These are phyloP conservation scores for Drosophila subpulchrella DNA, from an alignment of 1,140 invertebrate genomes.

Conservation along the genomic window DNA sequence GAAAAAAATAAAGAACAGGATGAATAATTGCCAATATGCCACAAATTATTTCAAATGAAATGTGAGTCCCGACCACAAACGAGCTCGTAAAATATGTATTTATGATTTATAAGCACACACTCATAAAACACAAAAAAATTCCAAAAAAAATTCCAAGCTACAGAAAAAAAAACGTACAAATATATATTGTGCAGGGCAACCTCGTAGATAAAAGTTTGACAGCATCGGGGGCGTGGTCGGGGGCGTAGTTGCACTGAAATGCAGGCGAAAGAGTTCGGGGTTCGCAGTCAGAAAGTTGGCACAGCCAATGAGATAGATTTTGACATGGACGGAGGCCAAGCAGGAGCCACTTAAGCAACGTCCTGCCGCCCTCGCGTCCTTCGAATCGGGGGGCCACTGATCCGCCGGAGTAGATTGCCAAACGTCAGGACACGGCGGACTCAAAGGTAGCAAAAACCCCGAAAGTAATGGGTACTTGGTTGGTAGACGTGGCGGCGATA, in stretches of 20 bases:
- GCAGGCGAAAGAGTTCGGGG: conserved; percentile 65
- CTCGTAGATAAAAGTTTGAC: conserved; percentile 74
- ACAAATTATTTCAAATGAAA: conserved; percentile 83
- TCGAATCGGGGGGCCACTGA: conserved; percentile 35
- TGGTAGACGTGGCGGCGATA: conserved; percentile 1
- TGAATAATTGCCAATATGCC: conserved; percentile 83
- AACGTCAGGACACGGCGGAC: conserved; percentile 53
- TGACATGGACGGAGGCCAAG: conserved; percentile 63
- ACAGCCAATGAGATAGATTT: conserved; percentile 60
- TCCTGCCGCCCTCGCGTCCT: conserved; percentile 18
- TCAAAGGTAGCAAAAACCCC: conserved; percentile 43
- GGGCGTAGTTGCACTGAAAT: conserved; percentile 68
- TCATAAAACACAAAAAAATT: conserved; percentile 27
- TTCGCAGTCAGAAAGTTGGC: conserved; percentile 49
- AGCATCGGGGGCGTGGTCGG: conserved; percentile 56
- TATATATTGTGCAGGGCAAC: conserved; percentile 33
- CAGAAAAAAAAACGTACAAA: conserved; percentile 35
- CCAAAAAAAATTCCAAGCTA: neutral
- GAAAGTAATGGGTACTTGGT: conserved; percentile 30
- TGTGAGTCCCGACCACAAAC: conserved; percentile 68
- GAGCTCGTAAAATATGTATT: conserved; percentile 72
- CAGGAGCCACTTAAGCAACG: conserved; percentile 71
- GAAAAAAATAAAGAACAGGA: conserved; percentile 50
- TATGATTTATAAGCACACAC: conserved; percentile 73
- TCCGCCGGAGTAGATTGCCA: conserved; percentile 70